Evolutionary conservation across 2,888 invertebrate genomes (phyloP).

Genomic region (Argynnis bischoffii): DNA sequence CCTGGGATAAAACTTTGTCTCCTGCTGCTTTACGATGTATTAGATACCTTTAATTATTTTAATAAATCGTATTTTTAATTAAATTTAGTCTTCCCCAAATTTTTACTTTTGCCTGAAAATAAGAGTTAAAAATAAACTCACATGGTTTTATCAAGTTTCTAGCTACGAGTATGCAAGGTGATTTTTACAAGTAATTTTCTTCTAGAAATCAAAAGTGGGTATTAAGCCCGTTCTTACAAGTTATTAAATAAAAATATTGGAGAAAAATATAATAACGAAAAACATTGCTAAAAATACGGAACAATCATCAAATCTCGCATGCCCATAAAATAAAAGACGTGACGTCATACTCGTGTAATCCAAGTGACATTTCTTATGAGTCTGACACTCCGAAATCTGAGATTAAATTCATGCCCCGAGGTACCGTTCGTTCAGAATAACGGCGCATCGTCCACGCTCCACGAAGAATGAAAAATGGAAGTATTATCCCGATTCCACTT

Average conservation of each 20-base stretch:
- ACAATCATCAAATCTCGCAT: slow-evolving; percentile 26
- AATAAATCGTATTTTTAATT: background rate
- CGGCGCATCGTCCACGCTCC: slow-evolving; percentile 71
- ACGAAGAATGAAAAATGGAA: slow-evolving; percentile 74
- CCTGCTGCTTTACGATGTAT: slow-evolving; percentile 19
- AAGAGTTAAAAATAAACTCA: background rate
- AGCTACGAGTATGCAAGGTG: no score
- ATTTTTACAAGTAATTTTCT: no score
- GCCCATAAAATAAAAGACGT: slow-evolving; percentile 27
- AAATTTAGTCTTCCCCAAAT: no score
- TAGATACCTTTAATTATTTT: slow-evolving; percentile 7
- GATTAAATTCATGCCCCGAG: slow-evolving; percentile 80
- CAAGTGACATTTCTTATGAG: slow-evolving; percentile 70
- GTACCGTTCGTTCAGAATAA: slow-evolving; percentile 72
- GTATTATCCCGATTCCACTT: slow-evolving; percentile 74
- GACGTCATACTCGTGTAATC: slow-evolving; percentile 33
- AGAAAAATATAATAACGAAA: slow-evolving; percentile 26
- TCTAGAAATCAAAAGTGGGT: no score
- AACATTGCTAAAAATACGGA: slow-evolving; percentile 48
- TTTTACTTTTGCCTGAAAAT: background rate
- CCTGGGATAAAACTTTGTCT: slow-evolving; percentile 44
- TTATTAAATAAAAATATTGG: background rate
- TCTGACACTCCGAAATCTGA: slow-evolving; percentile 72
- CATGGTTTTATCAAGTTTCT: no score
- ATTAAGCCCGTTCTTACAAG: no score